Evolutionary conservation across 1,140 invertebrate species (phyloP).

Genomic region (Bombus pascuorum): DNA sequence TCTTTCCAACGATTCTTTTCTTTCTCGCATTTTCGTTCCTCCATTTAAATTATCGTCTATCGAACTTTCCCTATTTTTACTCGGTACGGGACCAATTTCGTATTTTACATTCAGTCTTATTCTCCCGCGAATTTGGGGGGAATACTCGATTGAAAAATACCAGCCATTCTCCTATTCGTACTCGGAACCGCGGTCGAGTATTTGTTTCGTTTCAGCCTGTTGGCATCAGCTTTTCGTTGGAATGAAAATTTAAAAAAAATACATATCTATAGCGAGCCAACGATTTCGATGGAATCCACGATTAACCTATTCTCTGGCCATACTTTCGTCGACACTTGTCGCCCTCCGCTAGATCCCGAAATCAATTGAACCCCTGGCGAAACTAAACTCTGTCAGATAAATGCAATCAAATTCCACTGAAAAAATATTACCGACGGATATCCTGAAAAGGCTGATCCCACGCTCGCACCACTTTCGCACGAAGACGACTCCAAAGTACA

Average conservation of each 20-base stretch:
- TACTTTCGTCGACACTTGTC: not conserved
- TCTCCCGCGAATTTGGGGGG: too few species aligned
- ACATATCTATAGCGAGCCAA: not conserved
- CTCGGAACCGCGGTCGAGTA: not conserved
- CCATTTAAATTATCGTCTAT: conserved; percentile 2
- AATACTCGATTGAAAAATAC: not conserved
- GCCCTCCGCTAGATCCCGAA: conserved; percentile 3
- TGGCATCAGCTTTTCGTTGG: not conserved
- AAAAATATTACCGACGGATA: conserved; percentile 10
- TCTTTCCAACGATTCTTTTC: not conserved
- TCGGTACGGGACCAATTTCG: not conserved
- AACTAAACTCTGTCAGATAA: conserved; percentile 13
- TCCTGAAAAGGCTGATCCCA: not conserved
- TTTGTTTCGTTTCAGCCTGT: not conserved
- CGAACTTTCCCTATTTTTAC: conserved; percentile 24
- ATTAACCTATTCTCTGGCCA: not conserved
- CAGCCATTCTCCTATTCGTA: not conserved
- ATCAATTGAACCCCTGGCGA: conserved; percentile 8
- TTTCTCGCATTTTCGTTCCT: not conserved
- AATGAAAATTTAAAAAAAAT: conserved; percentile 14
- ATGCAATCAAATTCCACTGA: conserved; percentile 23
- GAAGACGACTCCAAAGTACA: not conserved
- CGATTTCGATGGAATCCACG: not conserved
- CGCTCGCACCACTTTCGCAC: not conserved
- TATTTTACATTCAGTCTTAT: not conserved